Evolutionary conservation across 2,797 vertebrate species (phyloP), one percentile per base, ranked within the genome.

Genomic region (Neoniphon sammara): DNA sequence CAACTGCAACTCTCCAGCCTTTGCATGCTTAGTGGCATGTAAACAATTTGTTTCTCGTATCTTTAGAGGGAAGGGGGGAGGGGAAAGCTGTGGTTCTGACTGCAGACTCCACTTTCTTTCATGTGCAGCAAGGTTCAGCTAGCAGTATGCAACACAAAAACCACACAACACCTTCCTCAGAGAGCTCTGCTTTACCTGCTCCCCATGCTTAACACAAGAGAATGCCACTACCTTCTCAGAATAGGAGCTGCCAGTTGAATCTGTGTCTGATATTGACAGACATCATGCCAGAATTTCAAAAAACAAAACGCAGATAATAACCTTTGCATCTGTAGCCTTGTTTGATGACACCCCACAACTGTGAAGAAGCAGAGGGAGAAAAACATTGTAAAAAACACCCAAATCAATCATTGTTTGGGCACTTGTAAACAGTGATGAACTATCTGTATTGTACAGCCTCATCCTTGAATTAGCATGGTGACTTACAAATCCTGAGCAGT

Each of bases 401-500:
- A 53, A 11, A 27, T 14, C 0, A 17, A 23, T 18, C 15, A 15
- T 15, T 25, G 23, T 27, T 27, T 53, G 50, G 25, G 50, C 20
- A 53, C 36, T 39, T 39, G 36, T 39, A 39, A 39, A 39, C 36
- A 39, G 36, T 39, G 36, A 3, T 11, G 9, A 39, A 39, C 0
- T 11, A 7, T 25, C 20, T 20, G 20, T 68, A 34, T 58, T n/a
- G 59, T 18, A 47, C 0, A 21, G 4, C 1, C n/a, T 42, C 2
- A 64, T 39, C 3, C 6, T n/a, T n/a, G 30, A 23, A 21, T 27
- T 60, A 57, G 55, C 50, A 23, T 27, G 39, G 53, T 49, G 80
- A 92, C 97, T 96, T 94, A 98, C 97, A 91, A 98, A 98, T 94
- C 97, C 97, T 74, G 97, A 97, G 87, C 97, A 98, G 94, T 98